Evolutionary conservation across 2,113 vertebrate species (phyloP).

Genomic region (Chloroceryle aenea): DNA sequence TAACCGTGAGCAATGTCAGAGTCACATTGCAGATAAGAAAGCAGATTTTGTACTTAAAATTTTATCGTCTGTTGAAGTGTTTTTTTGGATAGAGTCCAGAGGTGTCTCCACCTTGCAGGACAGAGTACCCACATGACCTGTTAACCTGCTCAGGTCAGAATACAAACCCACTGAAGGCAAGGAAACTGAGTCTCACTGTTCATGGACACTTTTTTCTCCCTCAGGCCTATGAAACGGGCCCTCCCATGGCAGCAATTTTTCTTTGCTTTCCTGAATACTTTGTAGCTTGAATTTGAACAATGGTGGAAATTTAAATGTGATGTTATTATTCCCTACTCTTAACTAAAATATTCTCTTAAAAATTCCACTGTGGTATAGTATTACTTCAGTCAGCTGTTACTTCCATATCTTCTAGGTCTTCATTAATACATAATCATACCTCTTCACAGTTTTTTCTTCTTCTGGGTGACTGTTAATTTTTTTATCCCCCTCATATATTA

Average conservation of each 20-base stretch:
- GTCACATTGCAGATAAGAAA: neutral
- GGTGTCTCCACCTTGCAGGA: neutral
- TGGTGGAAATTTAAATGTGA: neutral
- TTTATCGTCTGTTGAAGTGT: neutral
- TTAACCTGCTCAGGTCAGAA: neutral
- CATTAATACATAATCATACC: neutral
- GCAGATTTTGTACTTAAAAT: neutral
- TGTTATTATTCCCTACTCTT: neutral
- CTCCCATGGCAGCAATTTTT: neutral
- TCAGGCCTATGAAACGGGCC: rapidly evolving
- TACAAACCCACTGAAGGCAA: neutral
- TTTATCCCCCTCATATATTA: neutral
- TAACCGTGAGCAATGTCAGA: neutral
- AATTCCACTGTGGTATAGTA: neutral
- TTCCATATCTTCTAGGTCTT: neutral
- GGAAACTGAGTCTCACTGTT: neutral
- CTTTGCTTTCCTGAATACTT: neutral
- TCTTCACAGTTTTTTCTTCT: neutral
- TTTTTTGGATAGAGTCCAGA: neutral
- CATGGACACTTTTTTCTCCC: neutral
- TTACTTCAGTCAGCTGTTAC: neutral
- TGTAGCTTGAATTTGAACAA: neutral
- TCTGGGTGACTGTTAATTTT: slow-evolving; percentile 1
- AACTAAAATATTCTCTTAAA: neutral
- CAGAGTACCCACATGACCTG: neutral